A percentile compares a stretch with the other conserved stretches of the same genome.
phyloP scores from a whole-genome alignment of 1,140 invertebrate genomes.

The Lutraria rhynchaena region DNA sequence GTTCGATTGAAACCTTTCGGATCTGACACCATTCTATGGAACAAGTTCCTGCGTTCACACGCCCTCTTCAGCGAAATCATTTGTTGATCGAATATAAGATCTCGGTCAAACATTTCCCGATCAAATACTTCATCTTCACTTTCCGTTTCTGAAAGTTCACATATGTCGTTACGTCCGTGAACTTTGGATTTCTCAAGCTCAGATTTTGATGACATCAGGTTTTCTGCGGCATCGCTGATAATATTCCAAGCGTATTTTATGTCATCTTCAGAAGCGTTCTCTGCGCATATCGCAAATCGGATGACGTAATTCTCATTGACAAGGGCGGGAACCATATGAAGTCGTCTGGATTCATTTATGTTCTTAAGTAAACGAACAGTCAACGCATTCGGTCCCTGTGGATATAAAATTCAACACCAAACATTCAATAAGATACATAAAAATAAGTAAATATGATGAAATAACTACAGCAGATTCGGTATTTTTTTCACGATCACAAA shows the following conservation, averaged over 20 bases:
- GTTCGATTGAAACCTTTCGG: conserved; percentile 97
- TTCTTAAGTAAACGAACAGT: conserved; percentile 96
- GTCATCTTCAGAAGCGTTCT: conserved; percentile 93
- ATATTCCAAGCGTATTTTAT: conserved; percentile 95
- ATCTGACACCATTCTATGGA: conserved; percentile 97
- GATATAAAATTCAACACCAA: too few relatives aligned
- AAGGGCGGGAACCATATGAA: conserved; percentile 99
- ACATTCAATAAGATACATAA: too few relatives aligned
- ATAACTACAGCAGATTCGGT: too few relatives aligned
- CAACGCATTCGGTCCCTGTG: conserved; percentile 91
- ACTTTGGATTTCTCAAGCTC: conserved; percentile 39
- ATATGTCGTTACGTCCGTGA: conserved; percentile 17
- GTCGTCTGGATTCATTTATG: conserved; percentile 97
- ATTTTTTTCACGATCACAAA: too few relatives aligned
- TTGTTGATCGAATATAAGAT: conserved; percentile 77
- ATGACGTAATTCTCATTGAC: conserved; percentile 93
- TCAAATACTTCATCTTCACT: conserved; percentile 72
- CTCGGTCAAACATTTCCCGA: conserved; percentile 70
- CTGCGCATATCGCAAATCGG: conserved; percentile 95
- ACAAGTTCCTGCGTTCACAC: conserved; percentile 89
- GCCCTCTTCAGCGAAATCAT: conserved; percentile 70
- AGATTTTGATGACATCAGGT: conserved; percentile 47
- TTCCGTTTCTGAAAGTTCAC: conserved; percentile 53
- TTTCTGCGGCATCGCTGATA: conserved; percentile 84
- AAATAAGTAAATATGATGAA: too few relatives aligned